Evolutionary conservation across 2,888 invertebrate genomes (phyloP).

Genomic region (Catonia carolina): DNA sequence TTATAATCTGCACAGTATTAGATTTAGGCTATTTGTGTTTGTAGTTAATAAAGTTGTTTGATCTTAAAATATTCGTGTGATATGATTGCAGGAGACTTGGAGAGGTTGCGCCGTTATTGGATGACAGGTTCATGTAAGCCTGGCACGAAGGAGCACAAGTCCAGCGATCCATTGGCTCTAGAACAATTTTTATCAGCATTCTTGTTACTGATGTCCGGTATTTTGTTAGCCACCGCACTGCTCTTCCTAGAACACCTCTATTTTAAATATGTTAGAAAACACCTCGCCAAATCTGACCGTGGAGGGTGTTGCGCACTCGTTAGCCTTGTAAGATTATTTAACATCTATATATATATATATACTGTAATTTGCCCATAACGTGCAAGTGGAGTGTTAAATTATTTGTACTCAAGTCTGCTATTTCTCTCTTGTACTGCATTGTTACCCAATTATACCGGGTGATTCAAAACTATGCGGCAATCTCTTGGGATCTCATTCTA

Average conservation of each 20-base stretch:
- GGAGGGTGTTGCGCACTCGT: conserved; percentile 89
- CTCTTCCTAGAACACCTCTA: conserved; percentile 89
- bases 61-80: too few relatives aligned
- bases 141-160: conserved; percentile 84
- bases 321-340: conserved; percentile 69
- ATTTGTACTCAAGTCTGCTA: not conserved
- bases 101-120: conserved; percentile 91
- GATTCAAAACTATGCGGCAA: too few relatives aligned
- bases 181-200: conserved; percentile 98
- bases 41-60: too few relatives aligned
- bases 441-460: not conserved
- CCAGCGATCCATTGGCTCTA: conserved; percentile 80
- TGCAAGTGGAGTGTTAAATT: not conserved
- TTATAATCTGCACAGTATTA: too few relatives aligned
- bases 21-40: too few relatives aligned
- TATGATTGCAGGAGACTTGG: conserved; percentile 78
- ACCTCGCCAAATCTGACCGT: conserved; percentile 78
- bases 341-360: not conserved
- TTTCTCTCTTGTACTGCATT: not conserved
- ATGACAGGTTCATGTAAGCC: conserved; percentile 94
- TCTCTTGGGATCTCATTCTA: too few relatives aligned
- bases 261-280: conserved; percentile 85
- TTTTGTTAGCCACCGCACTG: conserved; percentile 80
- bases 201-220: conserved; percentile 89
- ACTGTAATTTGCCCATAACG: too few relatives aligned